Conservation (phyloP, 1,140 invertebrate species). For the Bombus haemorrhoidalis region DNA sequence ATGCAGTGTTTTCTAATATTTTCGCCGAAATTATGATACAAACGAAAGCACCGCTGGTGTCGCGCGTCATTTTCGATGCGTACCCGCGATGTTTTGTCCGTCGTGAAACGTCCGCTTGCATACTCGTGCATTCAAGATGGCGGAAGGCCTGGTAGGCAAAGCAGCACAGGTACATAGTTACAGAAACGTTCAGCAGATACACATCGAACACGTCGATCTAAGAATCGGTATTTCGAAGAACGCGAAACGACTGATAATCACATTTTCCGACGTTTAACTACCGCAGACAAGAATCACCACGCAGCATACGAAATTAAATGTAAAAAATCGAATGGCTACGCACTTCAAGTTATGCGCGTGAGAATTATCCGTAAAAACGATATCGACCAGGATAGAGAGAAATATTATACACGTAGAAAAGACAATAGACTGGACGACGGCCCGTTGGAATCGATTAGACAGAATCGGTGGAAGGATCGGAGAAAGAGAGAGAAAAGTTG, state of each 20-base stretch:
- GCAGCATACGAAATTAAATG: too few relatives aligned
- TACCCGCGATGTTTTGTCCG: background rate
- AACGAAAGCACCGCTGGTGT: too few relatives aligned
- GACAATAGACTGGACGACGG: background rate
- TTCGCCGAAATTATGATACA: too few relatives aligned
- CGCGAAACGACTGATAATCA: background rate
- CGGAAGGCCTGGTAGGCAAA: background rate
- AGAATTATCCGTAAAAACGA: background rate
- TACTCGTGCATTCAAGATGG: background rate
- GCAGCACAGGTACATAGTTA: background rate
- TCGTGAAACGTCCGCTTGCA: background rate
- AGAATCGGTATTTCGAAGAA: background rate
- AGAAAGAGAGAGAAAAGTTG: background rate
- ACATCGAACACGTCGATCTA: background rate
- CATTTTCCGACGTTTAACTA: background rate
- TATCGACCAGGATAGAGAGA: too few relatives aligned
- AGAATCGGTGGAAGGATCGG: background rate
- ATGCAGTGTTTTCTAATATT: background rate
- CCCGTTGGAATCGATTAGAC: background rate
- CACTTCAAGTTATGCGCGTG: background rate
- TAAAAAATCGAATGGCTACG: background rate
- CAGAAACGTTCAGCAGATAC: background rate
- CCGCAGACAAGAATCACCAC: too few relatives aligned
- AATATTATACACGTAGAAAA: too few relatives aligned
- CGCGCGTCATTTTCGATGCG: background rate